These are phyloP conservation scores for Dendrolimus kikuchii DNA, from an alignment of 1,140 invertebrate genomes.

Conservation along the genomic window DNA sequence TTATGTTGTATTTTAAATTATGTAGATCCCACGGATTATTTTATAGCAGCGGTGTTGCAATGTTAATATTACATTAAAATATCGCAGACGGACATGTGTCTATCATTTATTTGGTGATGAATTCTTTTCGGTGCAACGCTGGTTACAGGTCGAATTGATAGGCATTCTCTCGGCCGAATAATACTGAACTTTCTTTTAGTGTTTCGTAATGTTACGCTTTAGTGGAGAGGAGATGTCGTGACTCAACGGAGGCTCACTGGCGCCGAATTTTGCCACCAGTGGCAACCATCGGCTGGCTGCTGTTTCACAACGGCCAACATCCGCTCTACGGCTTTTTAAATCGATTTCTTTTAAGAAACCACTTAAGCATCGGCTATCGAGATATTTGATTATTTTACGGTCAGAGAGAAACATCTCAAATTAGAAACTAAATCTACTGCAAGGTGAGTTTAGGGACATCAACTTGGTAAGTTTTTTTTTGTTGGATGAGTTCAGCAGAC, in stretches of 20 bases:
- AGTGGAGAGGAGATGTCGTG: constrained; percentile 43
- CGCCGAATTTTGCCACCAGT: neutral
- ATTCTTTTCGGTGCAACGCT: constrained; percentile 10
- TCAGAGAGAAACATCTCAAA: constrained; percentile 9
- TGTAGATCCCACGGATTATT: too few relatives aligned
- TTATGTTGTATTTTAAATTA: too few relatives aligned
- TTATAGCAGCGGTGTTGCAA: too few relatives aligned
- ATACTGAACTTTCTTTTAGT: constrained; percentile 62
- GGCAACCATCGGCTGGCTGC: constrained; percentile 14
- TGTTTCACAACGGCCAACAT: constrained; percentile 29
- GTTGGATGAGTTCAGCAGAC: too few relatives aligned
- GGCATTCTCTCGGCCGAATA: constrained; percentile 51
- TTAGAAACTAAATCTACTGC: constrained; percentile 3
- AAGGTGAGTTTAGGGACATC: too few relatives aligned
- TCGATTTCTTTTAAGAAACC: too few relatives aligned
- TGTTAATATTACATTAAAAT: too few relatives aligned
- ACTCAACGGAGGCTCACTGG: constrained; percentile 22
- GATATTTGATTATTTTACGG: constrained; percentile 26
- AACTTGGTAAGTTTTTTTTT: too few relatives aligned
- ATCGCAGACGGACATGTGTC: too few relatives aligned
- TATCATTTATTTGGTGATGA: too few relatives aligned
- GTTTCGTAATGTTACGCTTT: constrained; percentile 62
- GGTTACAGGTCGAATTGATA: constrained; percentile 35
- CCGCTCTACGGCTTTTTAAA: too few relatives aligned
- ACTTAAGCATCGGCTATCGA: too few relatives aligned